These are phyloP conservation scores for Protosalanx chinensis DNA, from an alignment of 2,797 vertebrate genomes.

Conservation along the genomic window DNA sequence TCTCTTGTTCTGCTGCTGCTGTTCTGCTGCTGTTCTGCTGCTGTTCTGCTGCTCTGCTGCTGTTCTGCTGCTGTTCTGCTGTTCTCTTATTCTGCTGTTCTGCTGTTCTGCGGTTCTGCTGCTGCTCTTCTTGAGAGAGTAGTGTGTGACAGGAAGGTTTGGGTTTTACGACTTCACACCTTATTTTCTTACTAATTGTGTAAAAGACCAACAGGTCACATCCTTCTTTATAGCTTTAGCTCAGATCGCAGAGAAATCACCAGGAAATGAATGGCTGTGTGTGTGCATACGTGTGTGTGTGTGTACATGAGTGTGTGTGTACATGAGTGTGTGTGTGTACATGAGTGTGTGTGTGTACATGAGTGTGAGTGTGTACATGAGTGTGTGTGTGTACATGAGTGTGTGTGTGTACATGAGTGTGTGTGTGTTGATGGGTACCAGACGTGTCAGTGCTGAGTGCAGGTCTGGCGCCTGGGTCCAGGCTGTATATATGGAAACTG, in stretches of 20 bases:
- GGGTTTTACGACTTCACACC: no score
- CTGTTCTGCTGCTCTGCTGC: no score
- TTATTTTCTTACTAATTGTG: background rate
- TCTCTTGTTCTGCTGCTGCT: no score
- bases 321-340: background rate
- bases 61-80: no score
- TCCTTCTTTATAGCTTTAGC: background rate
- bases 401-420: slow-evolving; percentile 39
- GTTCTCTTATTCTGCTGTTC: no score
- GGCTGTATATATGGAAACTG: slow-evolving; percentile 73
- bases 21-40: no score
- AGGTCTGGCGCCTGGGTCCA: slow-evolving; percentile 63
- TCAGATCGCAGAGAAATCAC: background rate
- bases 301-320: background rate
- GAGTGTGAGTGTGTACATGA: background rate
- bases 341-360: background rate
- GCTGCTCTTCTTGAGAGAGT: no score
- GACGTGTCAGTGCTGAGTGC: slow-evolving; percentile 57
- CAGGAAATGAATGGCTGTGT: slow-evolving; percentile 1
- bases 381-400: background rate
- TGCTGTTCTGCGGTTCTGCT: no score
- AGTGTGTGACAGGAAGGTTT: no score
- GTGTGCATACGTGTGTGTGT: slow-evolving; percentile 13
- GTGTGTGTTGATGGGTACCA: slow-evolving; percentile 68
- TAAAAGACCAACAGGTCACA: slow-evolving; percentile 1